Evolutionary conservation across 2,888 invertebrate genomes (phyloP).

Genomic region (Andrena camellia): DNA sequence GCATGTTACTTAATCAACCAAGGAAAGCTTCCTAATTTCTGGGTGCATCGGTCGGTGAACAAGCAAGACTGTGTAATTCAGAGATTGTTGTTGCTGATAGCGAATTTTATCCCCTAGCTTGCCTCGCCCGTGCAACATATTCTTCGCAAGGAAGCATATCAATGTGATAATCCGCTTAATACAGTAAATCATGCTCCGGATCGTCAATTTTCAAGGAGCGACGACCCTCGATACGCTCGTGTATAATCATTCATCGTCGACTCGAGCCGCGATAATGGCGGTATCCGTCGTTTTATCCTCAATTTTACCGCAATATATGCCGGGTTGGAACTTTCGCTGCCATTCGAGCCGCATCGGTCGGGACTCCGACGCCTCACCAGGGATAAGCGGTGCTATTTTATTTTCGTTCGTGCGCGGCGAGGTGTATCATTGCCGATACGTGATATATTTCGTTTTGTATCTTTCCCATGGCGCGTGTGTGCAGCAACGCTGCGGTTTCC

Average conservation of each 20-base stretch:
- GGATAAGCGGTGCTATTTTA: constrained; percentile 46
- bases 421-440: constrained; percentile 37
- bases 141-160: neutral
- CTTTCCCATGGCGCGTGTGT: neutral
- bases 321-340: constrained; percentile 35
- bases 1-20: constrained; percentile 7
- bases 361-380: constrained; percentile 12
- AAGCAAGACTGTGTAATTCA: neutral
- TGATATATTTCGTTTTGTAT: constrained; percentile 41
- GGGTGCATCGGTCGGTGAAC: neutral
- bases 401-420: constrained; percentile 28
- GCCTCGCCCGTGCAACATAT: neutral
- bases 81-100: too few relatives aligned
- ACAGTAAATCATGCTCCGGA: neutral
- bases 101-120: neutral
- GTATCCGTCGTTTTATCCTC: neutral
- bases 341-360: constrained; percentile 23
- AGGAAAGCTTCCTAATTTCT: neutral
- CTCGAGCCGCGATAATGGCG: neutral
- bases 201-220: neutral
- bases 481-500: constrained; percentile 38
- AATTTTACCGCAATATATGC: constrained; percentile 12
- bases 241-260: constrained; percentile 13
- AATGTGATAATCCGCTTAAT: neutral
- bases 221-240: neutral